phyloP scores from a whole-genome alignment of 2,113 vertebrate genomes.

The Microtus oregoni region DNA sequence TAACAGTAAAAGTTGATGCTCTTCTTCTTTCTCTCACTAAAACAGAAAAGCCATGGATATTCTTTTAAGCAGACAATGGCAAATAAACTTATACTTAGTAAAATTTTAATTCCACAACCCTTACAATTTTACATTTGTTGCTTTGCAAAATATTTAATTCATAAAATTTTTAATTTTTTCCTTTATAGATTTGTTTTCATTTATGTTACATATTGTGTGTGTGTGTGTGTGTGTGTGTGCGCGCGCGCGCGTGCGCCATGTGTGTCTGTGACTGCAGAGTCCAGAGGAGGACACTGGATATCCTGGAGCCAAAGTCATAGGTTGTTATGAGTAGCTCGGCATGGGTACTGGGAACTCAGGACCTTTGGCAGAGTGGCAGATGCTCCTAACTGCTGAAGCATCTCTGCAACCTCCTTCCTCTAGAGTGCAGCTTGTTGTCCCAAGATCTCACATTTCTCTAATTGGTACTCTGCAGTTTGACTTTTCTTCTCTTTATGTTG shows the following conservation, averaged over 20 bases:
- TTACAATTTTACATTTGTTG: neutral
- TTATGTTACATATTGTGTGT: neutral
- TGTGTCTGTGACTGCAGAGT: neutral
- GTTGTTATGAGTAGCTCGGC: neutral
- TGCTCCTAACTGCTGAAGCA: neutral
- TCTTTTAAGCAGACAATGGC: neutral
- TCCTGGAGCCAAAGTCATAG: neutral
- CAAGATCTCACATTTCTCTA: slow-evolving; percentile 38
- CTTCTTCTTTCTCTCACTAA: slow-evolving; percentile 21
- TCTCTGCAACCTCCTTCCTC: neutral
- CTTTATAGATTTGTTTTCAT: neutral
- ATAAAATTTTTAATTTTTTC: neutral
- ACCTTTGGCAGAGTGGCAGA: neutral
- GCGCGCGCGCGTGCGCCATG: neutral
- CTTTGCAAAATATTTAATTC: neutral
- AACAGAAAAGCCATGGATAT: neutral
- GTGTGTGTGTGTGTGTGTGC: neutral
- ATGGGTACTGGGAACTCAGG: neutral
- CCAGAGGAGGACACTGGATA: neutral
- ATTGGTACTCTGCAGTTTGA: neutral
- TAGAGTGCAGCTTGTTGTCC: neutral
- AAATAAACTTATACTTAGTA: neutral
- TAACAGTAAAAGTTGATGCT: neutral
- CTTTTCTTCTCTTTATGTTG: slow-evolving; percentile 1
- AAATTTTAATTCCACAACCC: neutral